Evolutionary conservation across 2,113 vertebrate genomes (phyloP), one percentile per base, ranked within the genome.

Genomic region (Strigops habroptila): DNA sequence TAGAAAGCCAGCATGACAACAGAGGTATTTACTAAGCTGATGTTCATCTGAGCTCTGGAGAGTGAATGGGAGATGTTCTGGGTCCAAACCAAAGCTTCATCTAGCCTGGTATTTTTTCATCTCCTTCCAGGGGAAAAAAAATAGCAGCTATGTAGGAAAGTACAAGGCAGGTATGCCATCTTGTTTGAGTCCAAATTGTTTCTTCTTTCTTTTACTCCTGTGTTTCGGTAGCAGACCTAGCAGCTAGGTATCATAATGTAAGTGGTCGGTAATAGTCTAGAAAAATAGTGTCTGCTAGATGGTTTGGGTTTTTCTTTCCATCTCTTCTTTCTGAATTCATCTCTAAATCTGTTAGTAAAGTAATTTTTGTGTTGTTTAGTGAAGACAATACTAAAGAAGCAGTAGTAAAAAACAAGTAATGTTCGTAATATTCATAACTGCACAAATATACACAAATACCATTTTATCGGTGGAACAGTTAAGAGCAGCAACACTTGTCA

Each of bases 381-480:
- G 39, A 90, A 88, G 33, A 55, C 55, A 65, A 11, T 70, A 35
- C 10, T 83, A 25, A 81, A 76, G 28, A 73, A 86, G 25, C 39
- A 84, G 24, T 55, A 90, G 21, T 37, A 31, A 74, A 92, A 75
- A 49, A 53, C 28, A 41, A 35, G 4, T 44, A n/a, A 19, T 71
- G 37, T 28, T 86, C 63, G 12, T 77, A 86, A 35, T 83, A 55
- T 25, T 89, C 13, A 12, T 67, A 53, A 67, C 21, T 51, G 31
- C 48, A 68, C 25, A 80, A 57, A 52, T 82, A 59, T 43, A 31
- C 28, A 28, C 0, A 0, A 25, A 41, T 53, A 17, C 14, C 0
- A 39, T 23, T 90, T 81, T 63, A 19, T 30, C 3, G 1, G 10
- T 65, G 13, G 52, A 63, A 55, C 12, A 23, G 19, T 76, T 90